Evolutionary conservation across 2,113 vertebrate species (phyloP).

Genomic region (Tetrax tetrax): DNA sequence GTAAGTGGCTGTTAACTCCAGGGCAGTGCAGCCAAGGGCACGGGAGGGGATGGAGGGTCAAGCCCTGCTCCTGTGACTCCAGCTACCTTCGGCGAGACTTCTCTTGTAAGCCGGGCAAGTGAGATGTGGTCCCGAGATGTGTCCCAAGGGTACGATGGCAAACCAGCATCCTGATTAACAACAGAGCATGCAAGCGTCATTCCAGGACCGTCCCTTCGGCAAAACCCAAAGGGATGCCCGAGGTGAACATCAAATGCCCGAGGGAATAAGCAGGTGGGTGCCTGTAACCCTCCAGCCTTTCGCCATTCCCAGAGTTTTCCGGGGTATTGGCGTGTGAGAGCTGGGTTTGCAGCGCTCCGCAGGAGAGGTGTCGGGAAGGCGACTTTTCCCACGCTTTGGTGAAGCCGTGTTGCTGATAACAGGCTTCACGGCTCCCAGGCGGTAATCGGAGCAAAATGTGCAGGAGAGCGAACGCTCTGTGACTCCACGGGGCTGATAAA

Average conservation of each 20-base stretch:
- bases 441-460: background rate
- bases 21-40: background rate
- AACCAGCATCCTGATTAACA: background rate
- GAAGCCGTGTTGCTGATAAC: background rate
- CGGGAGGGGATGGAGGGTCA: background rate
- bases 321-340: rapidly evolving
- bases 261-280: background rate
- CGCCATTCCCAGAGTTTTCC: background rate
- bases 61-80: background rate
- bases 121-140: background rate
- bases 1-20: background rate
- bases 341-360: background rate
- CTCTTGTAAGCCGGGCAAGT: background rate
- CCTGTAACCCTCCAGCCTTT: background rate
- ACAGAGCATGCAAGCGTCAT: rapidly evolving
- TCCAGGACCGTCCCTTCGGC: background rate
- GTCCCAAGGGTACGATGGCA: background rate
- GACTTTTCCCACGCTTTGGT: background rate
- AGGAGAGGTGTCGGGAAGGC: rapidly evolving
- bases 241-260: background rate
- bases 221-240: rapidly evolving
- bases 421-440: background rate
- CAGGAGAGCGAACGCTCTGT: background rate
- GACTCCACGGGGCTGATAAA: background rate
- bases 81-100: background rate